These are phyloP conservation scores for Rhyzopertha dominica DNA, from an alignment of 1,140 invertebrate genomes.

Conservation along the genomic window DNA sequence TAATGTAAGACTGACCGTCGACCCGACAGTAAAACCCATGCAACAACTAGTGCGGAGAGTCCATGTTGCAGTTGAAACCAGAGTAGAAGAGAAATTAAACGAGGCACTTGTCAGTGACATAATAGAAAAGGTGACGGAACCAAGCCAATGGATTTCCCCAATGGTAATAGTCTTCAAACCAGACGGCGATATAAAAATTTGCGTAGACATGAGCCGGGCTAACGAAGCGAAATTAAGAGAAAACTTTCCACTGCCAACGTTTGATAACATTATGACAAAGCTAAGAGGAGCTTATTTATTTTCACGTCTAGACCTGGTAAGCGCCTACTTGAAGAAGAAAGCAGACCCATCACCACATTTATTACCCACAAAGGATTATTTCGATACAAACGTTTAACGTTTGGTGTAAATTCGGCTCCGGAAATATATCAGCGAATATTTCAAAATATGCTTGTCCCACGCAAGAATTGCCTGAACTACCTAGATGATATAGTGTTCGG, in stretches of 20 bases:
- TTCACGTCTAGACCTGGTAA: constrained; percentile 17
- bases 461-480: constrained; percentile 19
- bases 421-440: constrained; percentile 18
- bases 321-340: constrained; percentile 19
- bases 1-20: constrained; percentile 6
- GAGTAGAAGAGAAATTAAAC: constrained; percentile 6
- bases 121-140: constrained; percentile 20
- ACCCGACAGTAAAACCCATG: constrained; percentile 6
- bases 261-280: constrained; percentile 20
- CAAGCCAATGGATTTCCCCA: constrained; percentile 25
- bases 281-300: constrained; percentile 16
- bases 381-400: constrained; percentile 40
- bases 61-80: constrained; percentile 6
- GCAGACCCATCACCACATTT: constrained; percentile 42
- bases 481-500: constrained; percentile 20
- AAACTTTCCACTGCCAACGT: constrained; percentile 24
- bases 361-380: constrained; percentile 37
- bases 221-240: constrained; percentile 28
- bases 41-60: constrained; percentile 6
- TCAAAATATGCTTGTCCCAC: constrained; percentile 3
- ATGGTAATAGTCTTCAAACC: constrained; percentile 22
- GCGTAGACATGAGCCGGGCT: constrained; percentile 28
- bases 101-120: constrained; percentile 7
- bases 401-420: constrained; percentile 22
- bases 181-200: constrained; percentile 26